These are phyloP conservation scores for Anser cygnoides DNA, from an alignment of 2,113 vertebrate genomes.

Conservation along the genomic window DNA sequence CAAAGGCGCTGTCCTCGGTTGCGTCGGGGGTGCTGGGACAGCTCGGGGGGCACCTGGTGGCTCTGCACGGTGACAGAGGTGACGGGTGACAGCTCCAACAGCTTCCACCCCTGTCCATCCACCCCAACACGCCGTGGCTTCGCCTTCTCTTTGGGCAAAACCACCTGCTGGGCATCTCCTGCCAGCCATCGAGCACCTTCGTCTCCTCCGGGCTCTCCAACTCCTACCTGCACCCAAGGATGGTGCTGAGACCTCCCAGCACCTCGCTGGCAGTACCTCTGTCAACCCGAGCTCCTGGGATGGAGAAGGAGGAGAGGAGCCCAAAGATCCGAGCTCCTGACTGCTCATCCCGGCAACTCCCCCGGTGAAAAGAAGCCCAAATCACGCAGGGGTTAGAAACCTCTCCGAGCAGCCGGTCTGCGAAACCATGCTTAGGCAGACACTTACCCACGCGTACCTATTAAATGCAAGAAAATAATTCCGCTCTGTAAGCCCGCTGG, in stretches of 20 bases:
- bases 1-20: fast-evolving
- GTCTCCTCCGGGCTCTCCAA: not conserved
- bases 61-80: fast-evolving
- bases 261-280: not conserved
- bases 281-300: fast-evolving
- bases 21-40: not conserved
- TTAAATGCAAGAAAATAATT: not conserved
- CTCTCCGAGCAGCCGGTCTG: not conserved
- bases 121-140: not conserved
- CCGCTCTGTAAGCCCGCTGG: not conserved
- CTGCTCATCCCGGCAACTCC: not conserved
- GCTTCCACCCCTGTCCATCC: not conserved
- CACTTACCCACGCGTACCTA: not conserved
- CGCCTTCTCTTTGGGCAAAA: not conserved
- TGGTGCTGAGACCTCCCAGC: not conserved
- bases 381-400: not conserved
- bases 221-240: too few species aligned
- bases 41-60: not conserved
- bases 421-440: not conserved
- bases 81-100: fast-evolving
- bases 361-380: not conserved
- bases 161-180: not conserved
- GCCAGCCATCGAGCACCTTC: not conserved
- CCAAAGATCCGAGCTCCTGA: not conserved
- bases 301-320: not conserved